Evolutionary conservation across 1,140 invertebrate species (phyloP), one percentile per base, ranked within the genome.

Genomic region (Trichonephila clavipes): DNA sequence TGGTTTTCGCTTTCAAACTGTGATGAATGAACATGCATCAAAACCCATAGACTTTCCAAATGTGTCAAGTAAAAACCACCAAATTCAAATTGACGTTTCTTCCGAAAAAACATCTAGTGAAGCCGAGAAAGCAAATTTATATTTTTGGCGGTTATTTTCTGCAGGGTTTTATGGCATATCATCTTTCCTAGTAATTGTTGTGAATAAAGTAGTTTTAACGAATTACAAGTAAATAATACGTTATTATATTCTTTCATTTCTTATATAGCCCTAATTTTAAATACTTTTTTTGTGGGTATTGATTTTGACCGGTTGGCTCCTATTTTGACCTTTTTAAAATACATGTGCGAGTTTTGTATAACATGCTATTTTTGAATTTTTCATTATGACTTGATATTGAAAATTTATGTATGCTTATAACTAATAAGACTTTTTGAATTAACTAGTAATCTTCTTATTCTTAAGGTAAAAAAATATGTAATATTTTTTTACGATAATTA

Each of bases 191-290:
- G 99, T 99, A 94, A 99, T 99, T 61, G 98, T 99, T 77, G 97
- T 99, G 2, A 99, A 99, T 95, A 99, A 99, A 96, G 98, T 98
- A 21, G 98, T 99, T 1, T 96, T 99, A 24, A 99, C 99, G 3
- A 97, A 97, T 86, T 96, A 96, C 95, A 96, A 96, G 97, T 97
- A 95, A 95, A 95, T 95, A 89, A 88, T 94, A 4, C 34, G 24
- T 66, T 12, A n/a, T 58, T 40, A 3, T n/a, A 19, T 62, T 24
- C 24, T 5, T 69, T n/a, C 5, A n/a, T 66, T 8, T 24, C 51
- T 12, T 51, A 51, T 51, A 3, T 40, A 40, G 34, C 34, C 2
- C 34, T 40, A 40, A 40, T 40, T 40, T 40, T 40, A 40, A 40
- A 40, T 40, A 40, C 34, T 40, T 40, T 40, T 40, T 40, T 40